These are phyloP conservation scores for Enteromius trimaculatus DNA, from an alignment of 2,797 vertebrate genomes.

Conservation along the genomic window DNA sequence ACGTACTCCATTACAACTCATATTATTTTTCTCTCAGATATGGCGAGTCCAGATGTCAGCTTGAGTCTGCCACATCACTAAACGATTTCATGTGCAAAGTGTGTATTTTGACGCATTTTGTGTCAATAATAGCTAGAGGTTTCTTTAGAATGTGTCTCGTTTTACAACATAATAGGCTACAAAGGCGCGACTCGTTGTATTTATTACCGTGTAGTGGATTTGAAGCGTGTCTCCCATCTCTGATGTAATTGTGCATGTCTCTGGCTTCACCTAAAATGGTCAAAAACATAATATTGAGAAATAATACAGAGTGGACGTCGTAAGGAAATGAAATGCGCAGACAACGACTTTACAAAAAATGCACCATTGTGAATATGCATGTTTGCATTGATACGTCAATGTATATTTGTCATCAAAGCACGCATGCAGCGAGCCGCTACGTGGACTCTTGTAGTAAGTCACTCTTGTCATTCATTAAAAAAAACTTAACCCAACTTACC, in stretches of 20 bases:
- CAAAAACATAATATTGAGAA: conserved; percentile 15
- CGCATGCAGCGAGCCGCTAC: conserved; percentile 26
- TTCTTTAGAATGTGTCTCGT: background rate
- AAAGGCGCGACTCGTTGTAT: background rate
- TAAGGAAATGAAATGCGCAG: background rate
- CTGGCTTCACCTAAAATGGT: conserved; percentile 80
- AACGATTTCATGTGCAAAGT: background rate
- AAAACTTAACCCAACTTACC: conserved; percentile 70
- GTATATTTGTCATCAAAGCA: background rate
- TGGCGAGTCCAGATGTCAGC: conserved; percentile 34
- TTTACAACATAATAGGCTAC: background rate
- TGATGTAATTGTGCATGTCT: conserved; percentile 83
- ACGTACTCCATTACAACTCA: background rate
- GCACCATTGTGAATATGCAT: background rate
- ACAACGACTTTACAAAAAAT: background rate
- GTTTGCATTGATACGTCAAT: background rate
- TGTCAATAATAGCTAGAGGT: background rate
- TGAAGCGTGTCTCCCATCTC: conserved; percentile 87
- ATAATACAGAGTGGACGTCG: background rate
- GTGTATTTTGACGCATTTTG: background rate
- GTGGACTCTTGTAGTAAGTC: conserved; percentile 44
- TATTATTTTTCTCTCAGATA: background rate
- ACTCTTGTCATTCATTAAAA: conserved; percentile 4
- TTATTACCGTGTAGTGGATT: conserved; percentile 93
- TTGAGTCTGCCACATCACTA: conserved; percentile 38